These are phyloP conservation scores for Aradophagus sp. DNA, from an alignment of 1,140 invertebrate species.

Conservation along the genomic window DNA sequence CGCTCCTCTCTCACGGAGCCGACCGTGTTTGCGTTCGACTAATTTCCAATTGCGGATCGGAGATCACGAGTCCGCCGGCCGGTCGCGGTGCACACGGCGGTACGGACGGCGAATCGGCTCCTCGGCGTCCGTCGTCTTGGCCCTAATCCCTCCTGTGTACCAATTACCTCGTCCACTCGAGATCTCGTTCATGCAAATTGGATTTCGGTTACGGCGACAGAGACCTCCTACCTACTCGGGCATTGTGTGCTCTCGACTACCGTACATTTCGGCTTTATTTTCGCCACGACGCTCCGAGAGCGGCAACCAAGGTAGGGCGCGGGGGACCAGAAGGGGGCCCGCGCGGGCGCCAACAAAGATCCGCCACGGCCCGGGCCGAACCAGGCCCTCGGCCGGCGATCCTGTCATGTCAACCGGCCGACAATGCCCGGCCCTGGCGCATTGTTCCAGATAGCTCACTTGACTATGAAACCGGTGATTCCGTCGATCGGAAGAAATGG, in stretches of 20 bases:
- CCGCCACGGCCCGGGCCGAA: slow-evolving; percentile 13
- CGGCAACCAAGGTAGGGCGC: too few relatives aligned
- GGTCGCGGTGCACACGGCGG: slow-evolving; percentile 39
- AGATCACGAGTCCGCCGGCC: slow-evolving; percentile 38
- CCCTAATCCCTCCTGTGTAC: slow-evolving; percentile 69
- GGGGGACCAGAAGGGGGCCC: slow-evolving; percentile 16
- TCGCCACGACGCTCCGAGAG: slow-evolving; percentile 33
- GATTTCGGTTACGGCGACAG: slow-evolving; percentile 64
- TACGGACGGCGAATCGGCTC: slow-evolving; percentile 47
- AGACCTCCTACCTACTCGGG: slow-evolving; percentile 43
- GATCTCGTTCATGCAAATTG: slow-evolving; percentile 70
- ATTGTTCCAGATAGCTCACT: slow-evolving; percentile 43
- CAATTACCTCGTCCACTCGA: slow-evolving; percentile 70
- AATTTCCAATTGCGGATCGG: slow-evolving; percentile 47
- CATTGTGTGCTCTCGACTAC: slow-evolving; percentile 47
- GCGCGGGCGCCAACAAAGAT: slow-evolving; percentile 43
- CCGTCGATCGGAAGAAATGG: slow-evolving; percentile 8
- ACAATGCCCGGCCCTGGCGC: slow-evolving; percentile 19
- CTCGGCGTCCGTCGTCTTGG: slow-evolving; percentile 49
- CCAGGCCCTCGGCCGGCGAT: slow-evolving; percentile 20
- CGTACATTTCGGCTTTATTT: slow-evolving; percentile 44
- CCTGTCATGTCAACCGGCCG: slow-evolving; percentile 27
- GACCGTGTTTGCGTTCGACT: slow-evolving; percentile 45
- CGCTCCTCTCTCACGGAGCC: not conserved
- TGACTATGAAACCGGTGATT: slow-evolving; percentile 17